Conservation (phyloP, 2,113 vertebrate species). For the Alligator sinensis region DNA sequence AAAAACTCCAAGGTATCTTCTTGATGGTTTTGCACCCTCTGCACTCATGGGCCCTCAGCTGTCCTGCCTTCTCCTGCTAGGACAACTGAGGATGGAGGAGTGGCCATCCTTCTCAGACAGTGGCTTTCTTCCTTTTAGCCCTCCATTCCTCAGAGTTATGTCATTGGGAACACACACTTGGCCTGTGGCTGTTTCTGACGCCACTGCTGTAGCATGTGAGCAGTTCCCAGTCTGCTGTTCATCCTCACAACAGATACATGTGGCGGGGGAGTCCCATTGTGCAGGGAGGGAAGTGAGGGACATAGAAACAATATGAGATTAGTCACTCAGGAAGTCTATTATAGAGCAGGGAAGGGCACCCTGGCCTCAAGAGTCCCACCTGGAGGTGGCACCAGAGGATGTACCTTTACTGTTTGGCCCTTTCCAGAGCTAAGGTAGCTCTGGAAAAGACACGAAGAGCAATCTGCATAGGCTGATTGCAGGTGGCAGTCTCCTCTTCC, state of each 20-base stretch:
- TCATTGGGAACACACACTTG: background rate
- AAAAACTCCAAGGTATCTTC: background rate
- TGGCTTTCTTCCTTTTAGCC: background rate
- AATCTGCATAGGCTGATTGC: no score
- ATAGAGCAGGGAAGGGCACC: background rate
- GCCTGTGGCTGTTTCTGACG: background rate
- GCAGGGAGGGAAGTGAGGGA: background rate
- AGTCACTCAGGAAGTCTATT: background rate
- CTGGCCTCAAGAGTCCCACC: background rate
- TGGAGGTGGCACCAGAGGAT: background rate
- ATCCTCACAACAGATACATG: background rate
- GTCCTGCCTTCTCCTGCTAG: background rate
- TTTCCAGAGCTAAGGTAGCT: background rate
- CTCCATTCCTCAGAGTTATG: background rate
- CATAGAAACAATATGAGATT: background rate
- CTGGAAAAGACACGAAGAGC: background rate
- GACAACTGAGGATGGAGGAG: background rate
- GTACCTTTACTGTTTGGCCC: accelerated
- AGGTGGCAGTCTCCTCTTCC: accelerated
- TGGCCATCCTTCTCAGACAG: accelerated
- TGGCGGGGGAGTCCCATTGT: background rate
- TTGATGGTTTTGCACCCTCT: background rate
- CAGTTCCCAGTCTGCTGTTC: background rate
- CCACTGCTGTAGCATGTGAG: background rate
- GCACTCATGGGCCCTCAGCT: background rate